Conservation (phyloP, 2,113 vertebrate species). For the Eulemur rufifrons region DNA sequence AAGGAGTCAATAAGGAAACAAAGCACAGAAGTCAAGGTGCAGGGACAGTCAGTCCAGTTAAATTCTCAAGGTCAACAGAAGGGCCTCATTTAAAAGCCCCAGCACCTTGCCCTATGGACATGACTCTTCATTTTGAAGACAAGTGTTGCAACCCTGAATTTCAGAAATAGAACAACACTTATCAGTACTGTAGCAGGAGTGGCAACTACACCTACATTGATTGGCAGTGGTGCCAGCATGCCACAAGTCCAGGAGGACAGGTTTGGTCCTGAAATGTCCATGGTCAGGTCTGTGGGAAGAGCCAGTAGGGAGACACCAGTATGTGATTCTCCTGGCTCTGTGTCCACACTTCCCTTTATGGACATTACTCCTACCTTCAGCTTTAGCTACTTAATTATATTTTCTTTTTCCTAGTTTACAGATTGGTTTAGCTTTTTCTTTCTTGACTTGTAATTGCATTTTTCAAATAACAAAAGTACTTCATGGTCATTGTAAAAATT, state of each 20-base stretch:
- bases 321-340: background rate
- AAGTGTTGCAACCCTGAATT: background rate
- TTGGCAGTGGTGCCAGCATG: background rate
- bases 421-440: background rate
- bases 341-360: background rate
- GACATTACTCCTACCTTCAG: background rate
- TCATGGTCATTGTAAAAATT: background rate
- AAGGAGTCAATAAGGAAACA: background rate
- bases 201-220: background rate
- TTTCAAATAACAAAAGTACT: background rate
- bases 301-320: background rate
- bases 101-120: fast-evolving
- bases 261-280: background rate
- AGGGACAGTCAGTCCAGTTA: background rate
- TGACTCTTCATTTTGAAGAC: background rate
- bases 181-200: background rate
- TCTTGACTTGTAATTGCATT: background rate
- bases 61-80: background rate
- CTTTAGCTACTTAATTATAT: background rate
- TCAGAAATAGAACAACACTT: background rate
- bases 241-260: background rate
- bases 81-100: background rate
- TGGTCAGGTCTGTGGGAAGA: too few relatives aligned
- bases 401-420: background rate
- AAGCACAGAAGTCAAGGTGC: background rate